Conservation (phyloP, 1,140 invertebrate species). For the Aphaenogaster floridana region DNA sequence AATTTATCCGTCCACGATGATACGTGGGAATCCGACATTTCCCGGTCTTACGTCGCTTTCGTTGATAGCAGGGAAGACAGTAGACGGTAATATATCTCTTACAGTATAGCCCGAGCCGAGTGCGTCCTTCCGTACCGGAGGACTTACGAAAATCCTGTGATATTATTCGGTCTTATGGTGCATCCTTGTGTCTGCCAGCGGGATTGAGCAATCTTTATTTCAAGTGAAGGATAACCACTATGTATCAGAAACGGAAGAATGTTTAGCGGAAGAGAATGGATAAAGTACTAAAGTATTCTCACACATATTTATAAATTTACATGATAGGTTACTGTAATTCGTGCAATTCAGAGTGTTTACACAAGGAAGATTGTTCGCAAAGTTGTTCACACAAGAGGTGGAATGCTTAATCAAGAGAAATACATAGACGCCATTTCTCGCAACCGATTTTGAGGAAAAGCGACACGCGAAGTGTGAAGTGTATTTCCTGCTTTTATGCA, state of each 20-base stretch:
- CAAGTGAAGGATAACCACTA: constrained; percentile 6
- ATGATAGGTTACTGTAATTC: neutral
- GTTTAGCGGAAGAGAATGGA: neutral
- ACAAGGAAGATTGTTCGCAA: neutral
- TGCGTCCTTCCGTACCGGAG: constrained; percentile 17
- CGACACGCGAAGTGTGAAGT: neutral
- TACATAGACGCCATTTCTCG: neutral
- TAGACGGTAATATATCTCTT: constrained; percentile 50
- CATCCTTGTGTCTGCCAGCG: constrained; percentile 41
- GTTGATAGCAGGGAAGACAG: constrained; percentile 51
- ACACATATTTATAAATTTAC: neutral
- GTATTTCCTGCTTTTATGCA: constrained; percentile 17
- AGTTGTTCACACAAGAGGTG: neutral
- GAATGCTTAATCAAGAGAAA: neutral
- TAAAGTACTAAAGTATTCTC: neutral
- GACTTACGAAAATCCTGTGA: constrained; percentile 46
- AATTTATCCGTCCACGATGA: constrained; percentile 61
- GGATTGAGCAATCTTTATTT: constrained; percentile 20
- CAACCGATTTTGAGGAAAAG: neutral
- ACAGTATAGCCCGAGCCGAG: constrained; percentile 3
- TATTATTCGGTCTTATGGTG: constrained; percentile 52
- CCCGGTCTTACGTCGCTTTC: constrained; percentile 52
- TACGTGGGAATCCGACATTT: constrained; percentile 56
- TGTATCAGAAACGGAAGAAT: neutral
- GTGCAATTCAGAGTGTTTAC: neutral